These are phyloP conservation scores for Aphidoletes aphidimyza DNA, from an alignment of 2,888 invertebrate genomes.

Conservation along the genomic window DNA sequence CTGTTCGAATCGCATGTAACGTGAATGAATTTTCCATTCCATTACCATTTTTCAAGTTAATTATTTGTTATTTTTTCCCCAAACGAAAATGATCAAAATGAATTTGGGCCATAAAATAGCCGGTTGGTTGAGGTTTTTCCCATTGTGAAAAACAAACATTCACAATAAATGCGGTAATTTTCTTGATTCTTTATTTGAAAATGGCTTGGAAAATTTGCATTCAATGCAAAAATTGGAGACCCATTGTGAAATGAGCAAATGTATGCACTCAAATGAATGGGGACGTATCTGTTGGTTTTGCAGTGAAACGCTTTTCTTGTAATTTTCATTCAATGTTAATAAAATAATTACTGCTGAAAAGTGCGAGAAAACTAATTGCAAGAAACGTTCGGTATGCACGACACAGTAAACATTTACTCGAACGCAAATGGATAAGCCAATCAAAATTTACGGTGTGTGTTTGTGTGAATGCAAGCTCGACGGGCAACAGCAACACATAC, in stretches of 20 bases:
- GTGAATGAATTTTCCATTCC: slow-evolving; percentile 24
- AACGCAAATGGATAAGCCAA: slow-evolving; percentile 14
- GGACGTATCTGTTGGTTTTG: no score
- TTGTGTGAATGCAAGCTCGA: neutral
- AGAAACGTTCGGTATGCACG: neutral
- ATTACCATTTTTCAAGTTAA: slow-evolving; percentile 18
- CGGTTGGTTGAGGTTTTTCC: neutral
- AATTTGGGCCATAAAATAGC: neutral
- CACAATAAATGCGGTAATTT: neutral
- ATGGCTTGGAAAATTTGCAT: no score
- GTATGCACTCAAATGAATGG: neutral
- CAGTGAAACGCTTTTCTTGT: neutral
- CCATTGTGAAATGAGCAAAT: neutral
- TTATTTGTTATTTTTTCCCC: neutral
- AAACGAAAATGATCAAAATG: neutral
- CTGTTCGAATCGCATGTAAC: neutral
- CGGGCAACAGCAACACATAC: no score
- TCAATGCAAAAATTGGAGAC: no score
- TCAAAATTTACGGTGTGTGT: slow-evolving; percentile 13
- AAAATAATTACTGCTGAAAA: slow-evolving; percentile 42
- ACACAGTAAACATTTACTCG: neutral
- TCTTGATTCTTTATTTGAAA: neutral
- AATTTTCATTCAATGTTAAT: slow-evolving; percentile 26
- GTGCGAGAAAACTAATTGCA: slow-evolving; percentile 49
- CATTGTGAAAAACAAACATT: neutral